phyloP scores from a whole-genome alignment of 1,140 invertebrate genomes.

The Myzus persicae region DNA sequence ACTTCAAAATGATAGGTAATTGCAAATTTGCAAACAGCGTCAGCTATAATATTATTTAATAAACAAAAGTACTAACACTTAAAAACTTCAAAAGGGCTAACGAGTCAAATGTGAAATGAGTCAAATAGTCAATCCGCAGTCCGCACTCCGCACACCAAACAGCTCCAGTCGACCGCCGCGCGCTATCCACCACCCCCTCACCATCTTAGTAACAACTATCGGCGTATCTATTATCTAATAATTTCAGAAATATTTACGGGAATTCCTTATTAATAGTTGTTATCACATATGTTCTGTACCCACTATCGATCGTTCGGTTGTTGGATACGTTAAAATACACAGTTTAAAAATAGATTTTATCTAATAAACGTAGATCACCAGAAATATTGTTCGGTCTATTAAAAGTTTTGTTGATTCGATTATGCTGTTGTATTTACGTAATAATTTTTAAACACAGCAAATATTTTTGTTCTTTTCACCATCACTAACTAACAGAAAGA shows the following conservation, averaged over 20 bases:
- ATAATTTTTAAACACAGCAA: neutral
- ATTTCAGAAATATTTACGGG: no score
- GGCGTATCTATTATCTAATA: no score
- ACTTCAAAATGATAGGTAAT: no score
- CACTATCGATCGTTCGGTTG: neutral
- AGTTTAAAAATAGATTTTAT: neutral
- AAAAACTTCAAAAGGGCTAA: no score
- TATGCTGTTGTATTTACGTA: neutral
- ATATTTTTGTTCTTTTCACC: neutral
- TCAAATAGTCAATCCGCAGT: no score
- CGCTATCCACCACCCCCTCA: no score
- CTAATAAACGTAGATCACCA: neutral
- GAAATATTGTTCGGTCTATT: neutral
- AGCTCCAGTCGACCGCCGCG: no score
- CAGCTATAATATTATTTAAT: neutral
- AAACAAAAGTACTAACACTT: neutral
- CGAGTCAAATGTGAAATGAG: no score
- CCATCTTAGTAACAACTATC: no score
- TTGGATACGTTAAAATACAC: neutral
- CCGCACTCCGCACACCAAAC: no score
- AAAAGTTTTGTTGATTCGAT: neutral
- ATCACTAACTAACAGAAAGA: neutral
- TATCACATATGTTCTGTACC: neutral
- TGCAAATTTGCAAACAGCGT: no score
- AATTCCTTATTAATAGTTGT: neutral